These are phyloP conservation scores for Otus sunia DNA, from an alignment of 2,113 vertebrate species.

Conservation along the genomic window DNA sequence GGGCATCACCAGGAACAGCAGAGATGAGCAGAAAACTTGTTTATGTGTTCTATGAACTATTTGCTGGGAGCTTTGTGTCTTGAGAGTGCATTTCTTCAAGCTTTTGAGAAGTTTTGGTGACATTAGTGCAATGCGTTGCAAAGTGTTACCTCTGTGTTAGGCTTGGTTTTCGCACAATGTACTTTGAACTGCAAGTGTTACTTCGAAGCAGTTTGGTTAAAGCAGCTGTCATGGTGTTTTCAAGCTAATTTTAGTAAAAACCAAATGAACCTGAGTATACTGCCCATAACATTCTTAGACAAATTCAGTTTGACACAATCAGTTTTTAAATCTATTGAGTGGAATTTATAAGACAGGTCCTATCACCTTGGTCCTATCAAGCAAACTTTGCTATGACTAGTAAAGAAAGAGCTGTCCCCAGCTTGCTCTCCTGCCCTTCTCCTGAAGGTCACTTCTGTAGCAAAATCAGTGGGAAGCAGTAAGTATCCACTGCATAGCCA, in stretches of 20 bases:
- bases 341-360: background rate
- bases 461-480: background rate
- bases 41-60: background rate
- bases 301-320: background rate
- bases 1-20: background rate
- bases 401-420: background rate
- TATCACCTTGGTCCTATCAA: background rate
- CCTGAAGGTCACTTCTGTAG: background rate
- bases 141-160: background rate
- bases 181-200: background rate
- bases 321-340: background rate
- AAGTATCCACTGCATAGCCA: background rate
- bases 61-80: background rate
- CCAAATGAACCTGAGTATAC: background rate
- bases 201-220: background rate
- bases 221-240: background rate
- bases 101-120: background rate
- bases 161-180: background rate
- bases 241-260: background rate
- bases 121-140: background rate
- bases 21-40: background rate
- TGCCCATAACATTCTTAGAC: background rate
- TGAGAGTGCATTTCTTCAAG: background rate
- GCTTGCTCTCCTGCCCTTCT: conserved; percentile 2
- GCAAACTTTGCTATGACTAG: background rate